phyloP scores from a whole-genome alignment of 1,140 invertebrate genomes.

The Trichogramma pretiosum region DNA sequence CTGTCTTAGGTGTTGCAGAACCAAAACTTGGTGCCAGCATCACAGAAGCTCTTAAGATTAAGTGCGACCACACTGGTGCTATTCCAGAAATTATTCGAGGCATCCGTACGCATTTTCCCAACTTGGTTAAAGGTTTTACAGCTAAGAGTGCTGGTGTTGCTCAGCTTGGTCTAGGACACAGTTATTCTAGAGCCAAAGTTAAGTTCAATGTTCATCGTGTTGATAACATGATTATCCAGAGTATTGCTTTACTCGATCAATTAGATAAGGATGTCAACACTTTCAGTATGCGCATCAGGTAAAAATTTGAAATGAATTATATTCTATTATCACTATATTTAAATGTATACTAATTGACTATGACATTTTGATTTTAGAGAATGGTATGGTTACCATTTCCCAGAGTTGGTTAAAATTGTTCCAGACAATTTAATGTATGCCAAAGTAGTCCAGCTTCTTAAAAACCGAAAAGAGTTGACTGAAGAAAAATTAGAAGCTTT shows the following conservation, averaged over 20 bases:
- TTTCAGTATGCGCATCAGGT: conserved; percentile 93
- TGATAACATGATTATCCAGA: conserved; percentile 99
- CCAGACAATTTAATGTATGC: conserved; percentile 93
- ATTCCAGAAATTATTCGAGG: conserved; percentile 90
- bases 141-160: conserved; percentile 77
- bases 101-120: conserved; percentile 81
- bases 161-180: conserved; percentile 95
- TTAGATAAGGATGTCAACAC: conserved; percentile 99
- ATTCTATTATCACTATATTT: no score
- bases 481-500: conserved; percentile 72
- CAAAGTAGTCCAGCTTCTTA: conserved; percentile 73
- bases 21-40: conserved; percentile 87
- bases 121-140: conserved; percentile 86
- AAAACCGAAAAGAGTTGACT: conserved; percentile 80
- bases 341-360: no score
- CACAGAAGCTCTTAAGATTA: conserved; percentile 69
- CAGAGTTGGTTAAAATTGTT: conserved; percentile 93
- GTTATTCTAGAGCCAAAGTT: conserved; percentile 91
- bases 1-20: conserved; percentile 79
- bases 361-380: no score
- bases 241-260: conserved; percentile 93
- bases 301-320: no score
- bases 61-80: conserved; percentile 74
- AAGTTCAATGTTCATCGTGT: conserved; percentile 98
- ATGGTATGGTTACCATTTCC: conserved; percentile 97